Evolutionary conservation across 2,888 invertebrate genomes (phyloP).

Genomic region (Nomada ferruginata): DNA sequence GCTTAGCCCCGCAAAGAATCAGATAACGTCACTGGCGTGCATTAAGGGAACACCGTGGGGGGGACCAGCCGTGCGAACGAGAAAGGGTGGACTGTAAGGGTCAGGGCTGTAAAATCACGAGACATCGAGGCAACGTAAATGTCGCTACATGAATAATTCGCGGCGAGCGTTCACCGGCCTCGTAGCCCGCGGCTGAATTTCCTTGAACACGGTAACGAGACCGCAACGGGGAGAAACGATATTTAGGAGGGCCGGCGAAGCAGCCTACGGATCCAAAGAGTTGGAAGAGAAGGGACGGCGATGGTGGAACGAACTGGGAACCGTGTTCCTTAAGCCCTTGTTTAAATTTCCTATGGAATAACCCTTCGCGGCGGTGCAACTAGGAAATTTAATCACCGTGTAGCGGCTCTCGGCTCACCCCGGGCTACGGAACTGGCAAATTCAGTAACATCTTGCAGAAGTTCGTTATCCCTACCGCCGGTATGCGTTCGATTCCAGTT

Average conservation of each 20-base stretch:
- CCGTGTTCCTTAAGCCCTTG: conserved; percentile 60
- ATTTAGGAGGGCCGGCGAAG: conserved; percentile 52
- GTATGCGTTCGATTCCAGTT: conserved; percentile 46
- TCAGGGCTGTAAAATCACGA: conserved; percentile 53
- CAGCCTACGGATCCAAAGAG: conserved; percentile 25
- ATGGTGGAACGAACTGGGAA: conserved; percentile 24
- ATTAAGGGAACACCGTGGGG: conserved; percentile 19
- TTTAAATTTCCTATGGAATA: conserved; percentile 72
- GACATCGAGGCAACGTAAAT: conserved; percentile 60
- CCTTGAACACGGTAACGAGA: conserved; percentile 58
- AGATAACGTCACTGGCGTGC: conserved; percentile 44
- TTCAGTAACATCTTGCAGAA: conserved; percentile 75
- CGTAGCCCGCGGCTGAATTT: conserved; percentile 55
- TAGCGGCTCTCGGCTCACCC: conserved; percentile 66
- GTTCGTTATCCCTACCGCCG: conserved; percentile 68
- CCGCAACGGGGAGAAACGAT: conserved; percentile 69
- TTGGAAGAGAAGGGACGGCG: not conserved
- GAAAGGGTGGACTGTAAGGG: not conserved
- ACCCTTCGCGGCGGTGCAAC: conserved; percentile 65
- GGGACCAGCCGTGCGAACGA: not conserved
- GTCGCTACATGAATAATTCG: conserved; percentile 64
- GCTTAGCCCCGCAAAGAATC: conserved; percentile 47
- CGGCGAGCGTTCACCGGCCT: conserved; percentile 50
- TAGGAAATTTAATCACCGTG: conserved; percentile 72
- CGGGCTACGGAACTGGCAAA: conserved; percentile 70